phyloP scores from a whole-genome alignment of 2,888 invertebrate species.

The Chaitophorus viminalis region DNA sequence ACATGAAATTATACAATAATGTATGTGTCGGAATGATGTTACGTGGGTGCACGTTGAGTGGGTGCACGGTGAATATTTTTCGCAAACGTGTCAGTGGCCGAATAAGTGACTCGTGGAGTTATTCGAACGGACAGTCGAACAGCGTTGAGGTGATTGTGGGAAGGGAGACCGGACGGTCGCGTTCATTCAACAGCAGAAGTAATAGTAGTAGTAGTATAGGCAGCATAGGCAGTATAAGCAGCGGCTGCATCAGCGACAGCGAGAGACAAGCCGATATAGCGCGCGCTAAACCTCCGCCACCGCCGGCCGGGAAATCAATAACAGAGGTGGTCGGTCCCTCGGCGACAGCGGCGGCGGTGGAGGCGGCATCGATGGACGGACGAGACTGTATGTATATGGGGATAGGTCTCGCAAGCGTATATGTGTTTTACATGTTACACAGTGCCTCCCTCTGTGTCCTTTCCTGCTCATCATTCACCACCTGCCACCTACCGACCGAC shows the following conservation, averaged over 20 bases:
- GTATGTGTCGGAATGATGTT: too few species aligned
- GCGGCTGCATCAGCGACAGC: not conserved
- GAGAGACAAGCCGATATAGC: slow-evolving; percentile 38
- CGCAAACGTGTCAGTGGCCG: not conserved
- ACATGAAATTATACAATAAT: too few species aligned
- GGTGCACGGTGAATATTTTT: not conserved
- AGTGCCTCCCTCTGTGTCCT: not conserved
- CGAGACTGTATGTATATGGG: not conserved
- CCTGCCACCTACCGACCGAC: not conserved
- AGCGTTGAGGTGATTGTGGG: not conserved
- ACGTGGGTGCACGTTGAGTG: too few species aligned
- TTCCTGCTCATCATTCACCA: not conserved
- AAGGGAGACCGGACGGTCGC: not conserved
- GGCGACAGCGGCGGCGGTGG: slow-evolving; percentile 1
- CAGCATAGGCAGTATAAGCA: not conserved
- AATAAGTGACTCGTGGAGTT: slow-evolving; percentile 16
- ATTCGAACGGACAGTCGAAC: not conserved
- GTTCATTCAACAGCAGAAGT: not conserved
- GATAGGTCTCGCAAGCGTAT: not conserved
- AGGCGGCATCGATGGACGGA: slow-evolving; percentile 26
- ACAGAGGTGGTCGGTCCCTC: slow-evolving; percentile 55
- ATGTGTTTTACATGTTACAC: slow-evolving; percentile 44
- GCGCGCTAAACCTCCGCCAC: slow-evolving; percentile 32
- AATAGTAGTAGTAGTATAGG: not conserved
- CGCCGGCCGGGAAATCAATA: slow-evolving; percentile 55